Evolutionary conservation across 1,140 invertebrate species (phyloP).

Genomic region (Cryptotermes secundus): DNA sequence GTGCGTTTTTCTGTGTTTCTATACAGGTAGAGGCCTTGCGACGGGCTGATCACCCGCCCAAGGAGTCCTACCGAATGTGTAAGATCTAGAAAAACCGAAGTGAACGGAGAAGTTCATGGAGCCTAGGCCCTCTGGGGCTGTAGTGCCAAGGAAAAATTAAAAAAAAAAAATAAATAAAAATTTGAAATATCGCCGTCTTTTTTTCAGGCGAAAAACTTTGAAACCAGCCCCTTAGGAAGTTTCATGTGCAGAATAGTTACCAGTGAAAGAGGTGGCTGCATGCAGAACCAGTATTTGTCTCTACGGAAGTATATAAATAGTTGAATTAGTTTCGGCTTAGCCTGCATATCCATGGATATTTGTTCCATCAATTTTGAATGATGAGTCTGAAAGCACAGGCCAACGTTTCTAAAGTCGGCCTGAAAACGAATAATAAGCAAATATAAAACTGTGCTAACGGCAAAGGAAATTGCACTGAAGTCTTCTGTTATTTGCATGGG

Average conservation of each 20-base stretch:
- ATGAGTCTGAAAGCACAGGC: neutral
- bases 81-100: too few species aligned
- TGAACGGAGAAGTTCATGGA: too few species aligned
- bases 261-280: neutral
- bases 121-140: too few species aligned
- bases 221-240: neutral
- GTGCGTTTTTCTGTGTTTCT: too few species aligned
- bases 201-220: too few species aligned
- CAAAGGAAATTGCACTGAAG: neutral
- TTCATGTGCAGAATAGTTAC: neutral
- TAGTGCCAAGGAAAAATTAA: too few species aligned
- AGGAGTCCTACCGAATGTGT: too few species aligned
- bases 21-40: too few species aligned
- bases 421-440: neutral
- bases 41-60: too few species aligned
- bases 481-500: neutral
- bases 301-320: neutral
- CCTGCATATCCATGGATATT: neutral
- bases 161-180: too few species aligned
- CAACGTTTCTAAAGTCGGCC: neutral
- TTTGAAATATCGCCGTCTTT: too few species aligned
- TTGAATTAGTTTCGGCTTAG: neutral
- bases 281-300: neutral
- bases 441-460: neutral
- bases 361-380: constrained; percentile 5